These are phyloP conservation scores for Euura saliciscinereae DNA, from an alignment of 1,140 invertebrate species.

Conservation along the genomic window DNA sequence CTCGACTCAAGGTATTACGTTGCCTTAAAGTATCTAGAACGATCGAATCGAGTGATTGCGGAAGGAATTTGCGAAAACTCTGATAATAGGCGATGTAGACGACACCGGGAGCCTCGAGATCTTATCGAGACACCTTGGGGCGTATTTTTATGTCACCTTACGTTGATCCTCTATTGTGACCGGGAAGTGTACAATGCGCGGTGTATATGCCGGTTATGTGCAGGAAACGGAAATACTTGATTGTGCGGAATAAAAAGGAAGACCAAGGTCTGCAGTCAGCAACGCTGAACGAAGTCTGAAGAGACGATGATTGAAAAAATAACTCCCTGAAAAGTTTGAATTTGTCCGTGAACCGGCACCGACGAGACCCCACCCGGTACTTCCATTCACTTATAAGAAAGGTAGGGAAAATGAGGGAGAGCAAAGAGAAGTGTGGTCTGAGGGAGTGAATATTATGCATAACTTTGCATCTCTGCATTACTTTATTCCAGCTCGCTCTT, in stretches of 20 bases:
- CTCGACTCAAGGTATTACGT: background rate
- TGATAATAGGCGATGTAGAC: background rate
- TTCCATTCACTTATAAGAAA: conserved; percentile 19
- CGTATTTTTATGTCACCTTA: background rate
- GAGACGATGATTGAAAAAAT: conserved; percentile 18
- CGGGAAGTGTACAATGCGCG: too few relatives aligned
- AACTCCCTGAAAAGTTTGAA: conserved; percentile 12
- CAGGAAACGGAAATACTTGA: conserved; percentile 10
- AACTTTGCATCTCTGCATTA: conserved; percentile 35
- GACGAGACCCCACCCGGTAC: conserved; percentile 4
- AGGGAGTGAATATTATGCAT: conserved; percentile 37
- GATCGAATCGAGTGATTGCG: background rate
- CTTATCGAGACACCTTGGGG: too few relatives aligned
- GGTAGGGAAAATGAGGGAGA: background rate
- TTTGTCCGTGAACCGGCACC: conserved; percentile 8
- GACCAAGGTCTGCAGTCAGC: background rate
- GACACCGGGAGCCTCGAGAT: too few relatives aligned
- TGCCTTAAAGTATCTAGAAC: background rate
- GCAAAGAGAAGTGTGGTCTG: background rate
- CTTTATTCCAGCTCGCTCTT: conserved; percentile 17
- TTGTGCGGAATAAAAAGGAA: background rate
- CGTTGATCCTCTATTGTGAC: too few relatives aligned
- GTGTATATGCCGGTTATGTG: too few relatives aligned
- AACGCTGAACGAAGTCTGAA: conserved; percentile 11
- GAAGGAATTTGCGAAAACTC: background rate